phyloP scores from a whole-genome alignment of 2,888 invertebrate species.

The Thysanoteuthis rhombus region DNA sequence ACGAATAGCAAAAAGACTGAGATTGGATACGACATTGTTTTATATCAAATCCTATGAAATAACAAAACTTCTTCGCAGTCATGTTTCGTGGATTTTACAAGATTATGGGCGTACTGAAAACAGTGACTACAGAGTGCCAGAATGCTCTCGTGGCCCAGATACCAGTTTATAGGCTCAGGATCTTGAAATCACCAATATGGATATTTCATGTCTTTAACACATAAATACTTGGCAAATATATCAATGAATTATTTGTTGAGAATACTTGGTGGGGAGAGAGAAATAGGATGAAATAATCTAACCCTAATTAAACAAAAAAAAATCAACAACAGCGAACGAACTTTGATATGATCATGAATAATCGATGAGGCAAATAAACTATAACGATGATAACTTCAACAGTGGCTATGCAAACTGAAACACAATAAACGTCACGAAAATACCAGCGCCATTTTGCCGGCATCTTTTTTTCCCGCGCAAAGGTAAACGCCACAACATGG shows the following conservation, averaged over 20 bases:
- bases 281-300: not conserved
- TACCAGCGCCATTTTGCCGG: not conserved
- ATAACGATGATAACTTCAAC: not conserved
- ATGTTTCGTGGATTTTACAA: not conserved
- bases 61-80: not conserved
- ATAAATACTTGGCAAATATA: not conserved
- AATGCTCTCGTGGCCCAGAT: not conserved
- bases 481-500: not conserved
- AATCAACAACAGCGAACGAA: not conserved
- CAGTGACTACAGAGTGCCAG: not conserved
- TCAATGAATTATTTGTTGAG: not conserved
- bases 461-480: not conserved
- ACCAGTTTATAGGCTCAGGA: not conserved
- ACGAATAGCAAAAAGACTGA: not conserved
- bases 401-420: not conserved
- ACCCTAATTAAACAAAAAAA: not conserved
- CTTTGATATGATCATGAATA: not conserved
- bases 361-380: not conserved
- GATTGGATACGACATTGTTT: not conserved
- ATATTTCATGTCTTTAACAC: not conserved
- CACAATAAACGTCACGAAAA: not conserved
- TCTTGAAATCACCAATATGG: not conserved
- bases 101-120: not conserved
- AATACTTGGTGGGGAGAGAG: not conserved
- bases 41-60: not conserved